These are phyloP conservation scores for Cepaea hortensis DNA, from an alignment of 2,888 invertebrate species.

Conservation along the genomic window DNA sequence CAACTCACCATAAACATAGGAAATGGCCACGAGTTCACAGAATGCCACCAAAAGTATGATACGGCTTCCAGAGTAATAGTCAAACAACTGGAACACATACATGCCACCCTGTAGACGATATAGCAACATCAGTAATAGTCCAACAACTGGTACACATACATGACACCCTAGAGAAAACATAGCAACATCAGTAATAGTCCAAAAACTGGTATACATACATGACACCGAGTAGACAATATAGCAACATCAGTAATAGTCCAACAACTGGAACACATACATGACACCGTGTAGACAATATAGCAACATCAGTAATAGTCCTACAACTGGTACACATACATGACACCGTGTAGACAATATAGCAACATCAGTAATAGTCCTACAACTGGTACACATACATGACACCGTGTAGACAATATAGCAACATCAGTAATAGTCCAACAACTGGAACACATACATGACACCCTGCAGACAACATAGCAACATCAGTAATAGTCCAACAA, in stretches of 20 bases:
- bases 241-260: neutral
- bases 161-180: neutral
- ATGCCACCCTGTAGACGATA: constrained; percentile 79
- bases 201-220: neutral
- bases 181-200: neutral
- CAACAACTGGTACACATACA: neutral
- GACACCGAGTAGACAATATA: neutral
- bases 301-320: neutral
- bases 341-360: too few relatives aligned
- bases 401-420: too few relatives aligned
- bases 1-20: constrained; percentile 86
- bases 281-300: neutral
- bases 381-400: too few relatives aligned
- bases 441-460: too few relatives aligned
- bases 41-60: constrained; percentile 81
- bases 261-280: neutral
- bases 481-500: too few relatives aligned
- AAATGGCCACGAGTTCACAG: constrained; percentile 86
- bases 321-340: too few relatives aligned
- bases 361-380: too few relatives aligned
- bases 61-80: constrained; percentile 81
- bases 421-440: too few relatives aligned
- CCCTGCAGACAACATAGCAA: too few relatives aligned
- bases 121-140: neutral
- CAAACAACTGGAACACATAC: constrained; percentile 82